A percentile compares a stretch with the other conserved stretches of the same genome.
phyloP scores from a whole-genome alignment of 2,888 invertebrate genomes.

The Lithosia quadra region DNA sequence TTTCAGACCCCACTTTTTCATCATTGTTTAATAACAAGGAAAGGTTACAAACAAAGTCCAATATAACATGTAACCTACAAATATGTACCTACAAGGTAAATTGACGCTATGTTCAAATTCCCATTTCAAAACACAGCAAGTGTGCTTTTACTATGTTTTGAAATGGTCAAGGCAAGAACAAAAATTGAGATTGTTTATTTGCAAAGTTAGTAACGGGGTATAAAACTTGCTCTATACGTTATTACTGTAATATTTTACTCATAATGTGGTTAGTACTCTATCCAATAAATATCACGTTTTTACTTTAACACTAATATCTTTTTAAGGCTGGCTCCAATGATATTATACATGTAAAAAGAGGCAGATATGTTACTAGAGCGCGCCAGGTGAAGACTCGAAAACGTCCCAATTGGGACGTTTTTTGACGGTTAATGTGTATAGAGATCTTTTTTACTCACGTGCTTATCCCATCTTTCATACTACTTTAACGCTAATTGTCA shows the following conservation, averaged over 20 bases:
- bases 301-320: slow-evolving; percentile 5
- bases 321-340: slow-evolving; percentile 3
- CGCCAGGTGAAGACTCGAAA: no score
- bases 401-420: no score
- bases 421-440: no score
- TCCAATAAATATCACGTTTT: slow-evolving; percentile 5
- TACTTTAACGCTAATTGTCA: no score
- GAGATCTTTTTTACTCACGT: no score
- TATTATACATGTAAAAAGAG: no score
- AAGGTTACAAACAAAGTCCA: no score
- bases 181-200: slow-evolving; percentile 6
- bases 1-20: no score
- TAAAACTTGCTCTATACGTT: slow-evolving; percentile 4
- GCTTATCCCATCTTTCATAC: no score
- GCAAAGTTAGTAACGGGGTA: slow-evolving; percentile 8
- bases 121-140: slow-evolving; percentile 8
- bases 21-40: no score
- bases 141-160: slow-evolving; percentile 2
- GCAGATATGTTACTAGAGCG: no score
- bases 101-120: slow-evolving; percentile 3
- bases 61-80: no score
- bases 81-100: background rate
- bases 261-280: slow-evolving; percentile 6
- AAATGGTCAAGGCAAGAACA: slow-evolving; percentile 1
- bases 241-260: slow-evolving; percentile 6